Evolutionary conservation across 2,797 vertebrate genomes (phyloP).

Genomic region (Botia kubotai): DNA sequence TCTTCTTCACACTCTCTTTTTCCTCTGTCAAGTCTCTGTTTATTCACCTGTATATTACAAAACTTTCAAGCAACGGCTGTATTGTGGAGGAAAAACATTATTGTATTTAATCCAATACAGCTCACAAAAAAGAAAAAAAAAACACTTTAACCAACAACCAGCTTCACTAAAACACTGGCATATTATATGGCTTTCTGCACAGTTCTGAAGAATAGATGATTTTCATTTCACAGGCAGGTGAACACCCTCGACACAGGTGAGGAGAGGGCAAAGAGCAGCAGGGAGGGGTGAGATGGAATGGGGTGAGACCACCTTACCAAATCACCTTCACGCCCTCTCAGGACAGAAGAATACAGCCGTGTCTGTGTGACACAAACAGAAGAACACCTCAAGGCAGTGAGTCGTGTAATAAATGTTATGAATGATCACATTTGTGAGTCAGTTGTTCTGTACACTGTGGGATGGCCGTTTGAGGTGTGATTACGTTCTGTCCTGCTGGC

Average conservation of each 20-base stretch:
- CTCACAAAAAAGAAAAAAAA: neutral
- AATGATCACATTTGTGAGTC: slow-evolving; percentile 20
- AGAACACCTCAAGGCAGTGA: neutral
- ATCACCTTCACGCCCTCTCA: slow-evolving; percentile 1
- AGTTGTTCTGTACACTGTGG: slow-evolving; percentile 18
- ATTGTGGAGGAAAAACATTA: neutral
- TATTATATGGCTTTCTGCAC: slow-evolving; percentile 56
- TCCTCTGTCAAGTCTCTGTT: neutral
- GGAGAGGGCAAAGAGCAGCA: slow-evolving; percentile 21
- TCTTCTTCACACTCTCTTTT: neutral
- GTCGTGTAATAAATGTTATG: slow-evolving; percentile 37
- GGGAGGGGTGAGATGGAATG: slow-evolving; percentile 2
- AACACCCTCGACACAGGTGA: slow-evolving; percentile 2
- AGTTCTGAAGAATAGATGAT: slow-evolving; percentile 66
- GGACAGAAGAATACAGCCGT: slow-evolving; percentile 1
- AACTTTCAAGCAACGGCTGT: neutral
- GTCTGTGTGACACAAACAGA: neutral
- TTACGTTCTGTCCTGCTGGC: slow-evolving; percentile 35
- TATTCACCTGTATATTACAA: neutral
- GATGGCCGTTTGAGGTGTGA: slow-evolving; percentile 28
- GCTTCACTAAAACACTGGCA: neutral
- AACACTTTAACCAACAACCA: neutral
- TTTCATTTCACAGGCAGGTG: slow-evolving; percentile 77
- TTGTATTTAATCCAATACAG: no score
- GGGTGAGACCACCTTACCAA: neutral